Evolutionary conservation across 37 sponge, comb jelly and placozoan genomes (phyloP), one percentile per base, ranked within the genome.

Genomic region (Cliona cf. orientalis): DNA sequence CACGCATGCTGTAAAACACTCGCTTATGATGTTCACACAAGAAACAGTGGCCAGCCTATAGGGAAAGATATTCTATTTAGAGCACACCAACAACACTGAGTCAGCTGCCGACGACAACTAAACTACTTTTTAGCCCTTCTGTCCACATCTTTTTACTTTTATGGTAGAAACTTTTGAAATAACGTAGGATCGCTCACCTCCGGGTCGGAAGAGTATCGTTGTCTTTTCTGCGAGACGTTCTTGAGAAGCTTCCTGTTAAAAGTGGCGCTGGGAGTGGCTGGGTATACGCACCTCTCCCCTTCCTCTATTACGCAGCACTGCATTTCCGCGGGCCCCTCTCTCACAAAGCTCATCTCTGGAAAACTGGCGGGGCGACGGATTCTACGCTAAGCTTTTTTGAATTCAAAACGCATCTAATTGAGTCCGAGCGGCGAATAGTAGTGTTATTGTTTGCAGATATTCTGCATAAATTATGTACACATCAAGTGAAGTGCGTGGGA

Each of bases 251-350:
- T 79, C 53, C 80, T 92, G 5, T 75, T 82, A 57, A 86, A 87
- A 31, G 80, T 79, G 53, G 9, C 14, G 38, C 80, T 70, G 36
- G 32, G 65, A 23, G 80, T 63, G 7, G 92, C 92, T 1, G 37
- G 55, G 46, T 56, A 72, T 19, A 42, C 58, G 36, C 92, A 92
- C 46, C 92, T 76, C 42, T 83, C 75, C 62, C 92, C 92, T 57
- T 79, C 88, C 33, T 92, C 92, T 2, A 87, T 58, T 29, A 92
- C 49, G 79, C 88, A 92, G 56, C 92, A 91, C 38, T n/a, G 17
- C 62, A 69, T 25, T 65, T 65, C 83, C 56, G 75, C 75, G n/a
- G n/a, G n/a, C n/a, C n/a, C n/a, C n/a, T n/a, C n/a, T n/a, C n/a
- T n/a, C n/a, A n/a, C n/a, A n/a, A n/a, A n/a, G n/a, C n/a, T n/a